Conservation (phyloP, 2,113 vertebrate genomes). For the Chitala chitala region DNA sequence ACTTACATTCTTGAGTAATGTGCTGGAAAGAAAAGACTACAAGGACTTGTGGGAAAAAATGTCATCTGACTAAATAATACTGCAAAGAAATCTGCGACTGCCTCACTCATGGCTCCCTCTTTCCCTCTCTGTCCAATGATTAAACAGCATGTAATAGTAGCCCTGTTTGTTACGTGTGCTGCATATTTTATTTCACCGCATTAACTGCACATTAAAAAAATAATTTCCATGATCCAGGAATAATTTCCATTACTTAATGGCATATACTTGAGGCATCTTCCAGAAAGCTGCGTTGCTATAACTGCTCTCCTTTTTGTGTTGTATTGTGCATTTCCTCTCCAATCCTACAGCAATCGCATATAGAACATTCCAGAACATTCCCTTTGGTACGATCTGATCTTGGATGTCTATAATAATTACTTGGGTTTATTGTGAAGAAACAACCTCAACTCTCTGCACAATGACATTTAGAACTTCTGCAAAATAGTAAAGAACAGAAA, state of each 20-base stretch:
- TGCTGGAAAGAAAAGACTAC: neutral
- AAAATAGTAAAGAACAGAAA: neutral
- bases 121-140: neutral
- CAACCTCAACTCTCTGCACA: neutral
- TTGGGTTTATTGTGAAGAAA: neutral
- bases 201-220: too few relatives aligned
- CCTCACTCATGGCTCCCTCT: neutral
- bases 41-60: neutral
- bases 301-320: neutral
- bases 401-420: neutral
- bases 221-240: too few relatives aligned
- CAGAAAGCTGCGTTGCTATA: neutral
- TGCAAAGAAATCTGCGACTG: neutral
- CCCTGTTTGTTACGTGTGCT: neutral
- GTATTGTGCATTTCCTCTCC: neutral
- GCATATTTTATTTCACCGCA: too few relatives aligned
- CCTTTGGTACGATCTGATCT: neutral
- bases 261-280: neutral
- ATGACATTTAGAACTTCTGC: neutral
- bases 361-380: neutral
- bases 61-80: neutral
- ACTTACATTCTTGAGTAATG: neutral
- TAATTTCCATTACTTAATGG: neutral
- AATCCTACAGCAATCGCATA: neutral
- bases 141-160: neutral